A percentile compares a stretch with the other conserved stretches of the same genome.
These are phyloP conservation scores for Mesitornis unicolor DNA, from an alignment of 2,113 vertebrate genomes.

Conservation along the genomic window DNA sequence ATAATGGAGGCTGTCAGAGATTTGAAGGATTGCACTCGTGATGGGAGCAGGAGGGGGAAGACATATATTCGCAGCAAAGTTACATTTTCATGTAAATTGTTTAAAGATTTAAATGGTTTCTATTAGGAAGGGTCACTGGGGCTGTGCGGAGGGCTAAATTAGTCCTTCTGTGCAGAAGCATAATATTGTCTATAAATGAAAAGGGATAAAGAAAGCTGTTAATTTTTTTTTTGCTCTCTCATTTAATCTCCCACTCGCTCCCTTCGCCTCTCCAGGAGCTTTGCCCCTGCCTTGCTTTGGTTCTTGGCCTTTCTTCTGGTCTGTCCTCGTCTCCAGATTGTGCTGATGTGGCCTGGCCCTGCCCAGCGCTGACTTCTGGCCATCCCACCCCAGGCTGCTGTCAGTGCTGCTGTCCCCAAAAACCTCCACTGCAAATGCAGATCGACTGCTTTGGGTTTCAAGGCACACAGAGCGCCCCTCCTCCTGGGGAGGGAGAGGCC, in stretches of 20 bases:
- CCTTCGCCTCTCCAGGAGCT: background rate
- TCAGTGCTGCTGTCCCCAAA: background rate
- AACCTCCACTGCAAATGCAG: background rate
- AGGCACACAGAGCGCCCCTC: background rate
- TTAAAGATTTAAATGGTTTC: conserved; percentile 71
- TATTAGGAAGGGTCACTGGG: conserved; percentile 61
- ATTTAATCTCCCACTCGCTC: background rate
- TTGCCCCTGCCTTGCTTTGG: background rate
- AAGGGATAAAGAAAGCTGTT: conserved; percentile 22
- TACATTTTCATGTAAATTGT: conserved; percentile 70
- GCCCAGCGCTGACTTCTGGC: background rate
- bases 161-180: conserved; percentile 39
- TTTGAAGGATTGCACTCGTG: conserved; percentile 51
- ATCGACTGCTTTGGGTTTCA: background rate
- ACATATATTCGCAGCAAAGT: conserved; percentile 51
- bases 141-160: conserved; percentile 41
- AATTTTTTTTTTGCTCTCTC: background rate
- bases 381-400: background rate
- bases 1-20: conserved; percentile 63
- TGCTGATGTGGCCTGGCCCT: background rate
- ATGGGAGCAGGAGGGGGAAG: conserved; percentile 39
- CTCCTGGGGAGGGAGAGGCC: background rate
- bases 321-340: background rate
- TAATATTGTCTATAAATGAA: conserved; percentile 52
- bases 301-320: background rate